A percentile compares a stretch with the other conserved stretches of the same genome.
phyloP scores from a whole-genome alignment of 2,113 vertebrate species.

The Lucifuga dentata region DNA sequence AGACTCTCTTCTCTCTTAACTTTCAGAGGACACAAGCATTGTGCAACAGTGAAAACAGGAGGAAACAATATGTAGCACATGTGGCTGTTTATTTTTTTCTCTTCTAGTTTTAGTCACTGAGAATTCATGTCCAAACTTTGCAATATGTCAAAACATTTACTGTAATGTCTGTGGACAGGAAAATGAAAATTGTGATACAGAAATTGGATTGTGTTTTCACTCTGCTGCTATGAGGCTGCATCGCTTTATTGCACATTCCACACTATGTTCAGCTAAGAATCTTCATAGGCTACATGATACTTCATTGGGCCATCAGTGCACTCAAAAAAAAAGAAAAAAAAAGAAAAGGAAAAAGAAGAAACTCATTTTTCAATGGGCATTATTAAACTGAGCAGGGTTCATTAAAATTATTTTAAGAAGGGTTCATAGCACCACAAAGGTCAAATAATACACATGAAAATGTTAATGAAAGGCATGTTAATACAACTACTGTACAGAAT shows the following conservation, averaged over 20 bases:
- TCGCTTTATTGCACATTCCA: neutral
- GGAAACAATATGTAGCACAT: constrained; percentile 50
- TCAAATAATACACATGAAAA: neutral
- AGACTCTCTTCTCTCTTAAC: neutral
- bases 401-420: neutral
- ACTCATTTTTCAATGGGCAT: constrained; percentile 6
- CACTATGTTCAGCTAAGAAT: neutral
- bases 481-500: neutral
- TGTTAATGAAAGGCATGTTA: neutral
- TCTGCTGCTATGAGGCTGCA: neutral
- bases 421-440: neutral
- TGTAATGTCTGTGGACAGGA: constrained; percentile 37
- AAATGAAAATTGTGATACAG: constrained; percentile 12
- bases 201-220: neutral
- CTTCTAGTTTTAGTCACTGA: constrained; percentile 30
- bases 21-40: constrained; percentile 1
- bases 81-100: constrained; percentile 39
- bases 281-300: neutral
- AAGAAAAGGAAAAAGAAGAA: no score
- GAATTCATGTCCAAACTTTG: constrained; percentile 39
- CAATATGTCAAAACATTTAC: constrained; percentile 43
- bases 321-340: no score
- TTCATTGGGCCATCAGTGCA: neutral
- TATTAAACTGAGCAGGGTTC: neutral
- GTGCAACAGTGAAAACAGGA: constrained; percentile 34